phyloP scores from a whole-genome alignment of 1,140 invertebrate species.

The Drosophila mauritiana region DNA sequence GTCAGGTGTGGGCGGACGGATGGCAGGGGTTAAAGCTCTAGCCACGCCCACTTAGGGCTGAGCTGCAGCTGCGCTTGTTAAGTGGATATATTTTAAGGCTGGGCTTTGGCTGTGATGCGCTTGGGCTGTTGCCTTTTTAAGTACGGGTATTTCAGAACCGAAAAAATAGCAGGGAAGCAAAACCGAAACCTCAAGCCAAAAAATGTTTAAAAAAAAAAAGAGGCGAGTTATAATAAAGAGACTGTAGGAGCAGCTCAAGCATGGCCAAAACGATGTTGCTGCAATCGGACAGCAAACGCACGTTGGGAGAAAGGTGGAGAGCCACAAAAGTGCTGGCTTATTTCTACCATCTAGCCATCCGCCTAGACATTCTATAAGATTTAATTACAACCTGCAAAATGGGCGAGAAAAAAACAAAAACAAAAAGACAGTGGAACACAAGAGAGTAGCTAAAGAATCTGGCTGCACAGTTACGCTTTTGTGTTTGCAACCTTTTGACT shows the following conservation, averaged over 20 bases:
- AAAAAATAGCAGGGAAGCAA: slow-evolving; percentile 35
- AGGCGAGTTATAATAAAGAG: slow-evolving; percentile 44
- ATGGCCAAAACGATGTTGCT: slow-evolving; percentile 55
- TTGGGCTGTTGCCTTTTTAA: slow-evolving; percentile 65
- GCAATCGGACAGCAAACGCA: slow-evolving; percentile 32
- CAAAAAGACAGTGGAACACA: neutral
- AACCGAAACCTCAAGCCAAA: neutral
- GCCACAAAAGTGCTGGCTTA: slow-evolving; percentile 47
- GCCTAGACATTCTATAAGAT: slow-evolving; percentile 65
- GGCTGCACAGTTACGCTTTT: slow-evolving; percentile 76
- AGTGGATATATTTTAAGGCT: slow-evolving; percentile 65
- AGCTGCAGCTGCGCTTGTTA: slow-evolving; percentile 50
- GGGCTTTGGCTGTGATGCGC: slow-evolving; percentile 54
- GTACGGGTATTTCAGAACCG: slow-evolving; percentile 60
- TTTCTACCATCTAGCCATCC: slow-evolving; percentile 11
- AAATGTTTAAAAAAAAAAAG: slow-evolving; percentile 33
- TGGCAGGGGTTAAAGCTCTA: slow-evolving; percentile 37
- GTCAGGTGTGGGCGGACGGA: slow-evolving; percentile 10
- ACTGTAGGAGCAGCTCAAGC: slow-evolving; percentile 66
- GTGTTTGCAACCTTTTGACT: slow-evolving; percentile 54
- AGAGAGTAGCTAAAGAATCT: slow-evolving; percentile 32
- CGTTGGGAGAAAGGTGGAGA: slow-evolving; percentile 32
- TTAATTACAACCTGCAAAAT: slow-evolving; percentile 62
- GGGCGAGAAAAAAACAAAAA: slow-evolving; percentile 14
- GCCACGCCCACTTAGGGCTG: slow-evolving; percentile 59